Evolutionary conservation across 2,797 vertebrate species (phyloP), one percentile per base, ranked within the genome.

Genomic region (Sitta carolinensis): DNA sequence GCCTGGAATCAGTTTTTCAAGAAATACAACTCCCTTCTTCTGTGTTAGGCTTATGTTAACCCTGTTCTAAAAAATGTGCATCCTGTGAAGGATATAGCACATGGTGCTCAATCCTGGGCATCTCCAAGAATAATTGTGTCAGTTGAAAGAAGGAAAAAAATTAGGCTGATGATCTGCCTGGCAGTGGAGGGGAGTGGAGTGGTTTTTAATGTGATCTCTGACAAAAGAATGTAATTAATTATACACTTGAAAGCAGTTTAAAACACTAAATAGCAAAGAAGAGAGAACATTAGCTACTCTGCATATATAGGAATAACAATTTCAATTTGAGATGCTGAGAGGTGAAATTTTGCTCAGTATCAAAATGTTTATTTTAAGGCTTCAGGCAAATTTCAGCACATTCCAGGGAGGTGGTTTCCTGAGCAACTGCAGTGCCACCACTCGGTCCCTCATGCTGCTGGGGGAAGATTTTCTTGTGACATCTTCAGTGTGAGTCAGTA

Each of bases 321-420:
- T 93, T 55, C 38, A 38, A 0, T 66, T 50, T 12, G 73, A 80
- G 85, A 26, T 68, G 58, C 64, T 2, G 9, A 8, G 79, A 62
- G 90, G 43, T 66, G 93, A 78, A 74, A 36, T 77, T 90, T 43
- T 84, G 36, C 76, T 84, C 47, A 1, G 7, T 66, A 79, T 69
- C 36, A 34, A 64, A 61, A 67, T 89, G 82, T 89, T 94, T 93
- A 61, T 94, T 95, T 92, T 84, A 80, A 90, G 80, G 69, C 76
- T 91, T 57, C 18, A 34, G 77, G 80, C 68, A 11, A 19, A 73
- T 88, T 69, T 93, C 61, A 55, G 82, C 87, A 26, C 75, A 16
- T 93, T 89, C 70, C 52, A 13, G 55, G 78, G 72, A 70, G 42
- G 75, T 61, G 81, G 91, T 87, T 95, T 87, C 91, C 91, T 87